Evolutionary conservation across 1,140 invertebrate genomes (phyloP).

Genomic region (Drosophila pruinosa): DNA sequence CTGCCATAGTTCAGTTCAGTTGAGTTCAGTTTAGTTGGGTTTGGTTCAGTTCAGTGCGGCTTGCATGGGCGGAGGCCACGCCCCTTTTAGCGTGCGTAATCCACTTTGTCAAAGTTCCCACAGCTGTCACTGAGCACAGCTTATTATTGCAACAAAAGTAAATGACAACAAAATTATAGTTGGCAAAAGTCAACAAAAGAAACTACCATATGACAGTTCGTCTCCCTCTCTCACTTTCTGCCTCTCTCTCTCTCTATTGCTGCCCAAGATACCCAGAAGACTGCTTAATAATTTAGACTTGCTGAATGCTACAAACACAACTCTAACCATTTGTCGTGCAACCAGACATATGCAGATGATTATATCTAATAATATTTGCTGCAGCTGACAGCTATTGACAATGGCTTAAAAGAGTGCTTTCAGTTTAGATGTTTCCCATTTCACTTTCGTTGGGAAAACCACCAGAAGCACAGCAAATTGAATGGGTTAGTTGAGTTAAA

Average conservation of each 20-base stretch:
- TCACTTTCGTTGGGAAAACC: too few relatives aligned
- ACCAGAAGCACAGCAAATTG: too few relatives aligned
- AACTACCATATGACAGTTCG: not conserved
- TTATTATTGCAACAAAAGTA: conserved; percentile 18
- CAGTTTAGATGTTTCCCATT: not conserved
- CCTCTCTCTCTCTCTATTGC: not conserved
- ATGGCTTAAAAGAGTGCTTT: not conserved
- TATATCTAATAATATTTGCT: not conserved
- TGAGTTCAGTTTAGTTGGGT: not conserved
- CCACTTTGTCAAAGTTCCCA: conserved; percentile 42
- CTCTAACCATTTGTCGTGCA: not conserved
- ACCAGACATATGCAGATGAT: not conserved
- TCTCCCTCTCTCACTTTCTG: not conserved
- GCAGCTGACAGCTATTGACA: not conserved
- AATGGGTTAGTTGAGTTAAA: too few relatives aligned
- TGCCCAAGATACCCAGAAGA: not conserved
- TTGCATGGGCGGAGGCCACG: too few relatives aligned
- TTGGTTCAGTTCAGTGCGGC: too few relatives aligned
- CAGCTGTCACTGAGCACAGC: conserved; percentile 32
- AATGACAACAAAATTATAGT: conserved; percentile 45
- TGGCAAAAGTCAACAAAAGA: conserved; percentile 15
- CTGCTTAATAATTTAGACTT: conserved; percentile 1
- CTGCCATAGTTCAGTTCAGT: not conserved
- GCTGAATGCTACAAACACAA: not conserved
- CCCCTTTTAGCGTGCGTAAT: not conserved